Base-by-base conservation (phyloP, 2,888 invertebrate genomes). In the Cheilosia soror region DNA sequence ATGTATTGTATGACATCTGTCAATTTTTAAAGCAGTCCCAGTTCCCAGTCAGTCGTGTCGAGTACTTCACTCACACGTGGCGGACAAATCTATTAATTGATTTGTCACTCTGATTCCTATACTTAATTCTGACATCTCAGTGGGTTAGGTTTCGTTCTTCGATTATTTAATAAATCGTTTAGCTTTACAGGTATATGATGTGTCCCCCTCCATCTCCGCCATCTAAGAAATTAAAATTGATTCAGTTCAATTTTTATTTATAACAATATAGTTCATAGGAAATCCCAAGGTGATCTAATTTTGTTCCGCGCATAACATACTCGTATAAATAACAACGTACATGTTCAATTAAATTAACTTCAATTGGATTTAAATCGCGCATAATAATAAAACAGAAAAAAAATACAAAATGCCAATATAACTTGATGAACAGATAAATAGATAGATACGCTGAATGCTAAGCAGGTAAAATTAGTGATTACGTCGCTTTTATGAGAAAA, bases 251-350 rank as follows among this genome's bases (percentile, higher is more conserved):
- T 47, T 47, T 11, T 57, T 82, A 82, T 82, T 82, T 77, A 69
- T 75, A 79, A 73, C 66, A 75, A 84, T 65, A 20, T 20, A 79
- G 49, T 84, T 75, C 58, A 79, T 78, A 75, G 83, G 83, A 84
- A 84, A 71, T 75, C 83, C 83, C 83, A 75, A 84, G 75, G 73
- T 84, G 83, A 84, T 84, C 83, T 79, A 84, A 84, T 84, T 84
- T 69, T 73, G 25, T 57, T 60, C n/a, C 5, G 0, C 33, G 9
- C 51, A 31, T 33, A 29, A 57, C 57, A 5, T 25, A 25, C 53
- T 11, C 51, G 51, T 51, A 73, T 47, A 68, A 62, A 20, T 20
- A 20, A 20, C 47, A 37, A 11, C 58, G 49, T 40, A 76, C 81
- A 44, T 5, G 51, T 25, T 42, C 31, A 63, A 58, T 71, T 58